Percentiles rank a stretch among this genome's conserved stretches.
Conservation (phyloP, 2,888 invertebrate species). For the Chironomus riparius region DNA sequence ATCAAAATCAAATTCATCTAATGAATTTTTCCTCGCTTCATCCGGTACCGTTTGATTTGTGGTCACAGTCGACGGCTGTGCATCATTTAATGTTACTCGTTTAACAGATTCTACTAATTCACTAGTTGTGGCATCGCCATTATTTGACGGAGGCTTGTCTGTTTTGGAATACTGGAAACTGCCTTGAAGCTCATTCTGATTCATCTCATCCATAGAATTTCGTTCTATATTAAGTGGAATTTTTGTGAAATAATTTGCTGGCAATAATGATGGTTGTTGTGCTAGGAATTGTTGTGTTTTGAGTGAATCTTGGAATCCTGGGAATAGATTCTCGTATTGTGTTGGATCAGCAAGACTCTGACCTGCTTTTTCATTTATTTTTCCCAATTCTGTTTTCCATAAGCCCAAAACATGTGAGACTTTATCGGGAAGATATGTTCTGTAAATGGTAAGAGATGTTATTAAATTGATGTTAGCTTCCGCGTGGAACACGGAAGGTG, state of each 20-base stretch:
- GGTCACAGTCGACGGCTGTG: slow-evolving; percentile 25
- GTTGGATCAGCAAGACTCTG: slow-evolving; percentile 92
- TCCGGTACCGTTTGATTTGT: slow-evolving; percentile 31
- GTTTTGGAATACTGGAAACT: slow-evolving; percentile 40
- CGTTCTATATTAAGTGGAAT: slow-evolving; percentile 55
- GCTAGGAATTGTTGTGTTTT: slow-evolving; percentile 59
- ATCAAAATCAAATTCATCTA: slow-evolving; percentile 51
- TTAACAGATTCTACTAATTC: slow-evolving; percentile 26
- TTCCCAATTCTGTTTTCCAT: slow-evolving; percentile 76
- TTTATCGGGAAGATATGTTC: slow-evolving; percentile 91
- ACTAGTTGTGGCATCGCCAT: not conserved
- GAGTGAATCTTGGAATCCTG: slow-evolving; percentile 63
- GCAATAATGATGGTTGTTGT: slow-evolving; percentile 36
- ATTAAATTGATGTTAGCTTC: not conserved
- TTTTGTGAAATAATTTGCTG: slow-evolving; percentile 51
- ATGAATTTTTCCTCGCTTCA: slow-evolving; percentile 34
- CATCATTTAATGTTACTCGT: slow-evolving; percentile 7
- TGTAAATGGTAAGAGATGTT: not conserved
- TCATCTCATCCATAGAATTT: slow-evolving; percentile 62
- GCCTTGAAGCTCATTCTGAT: slow-evolving; percentile 48
- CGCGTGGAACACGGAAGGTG: too few relatives aligned
- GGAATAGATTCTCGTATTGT: slow-evolving; percentile 94
- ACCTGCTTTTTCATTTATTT: slow-evolving; percentile 80
- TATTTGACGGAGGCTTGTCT: slow-evolving; percentile 27
- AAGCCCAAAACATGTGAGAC: slow-evolving; percentile 75